phyloP scores from a whole-genome alignment of 1,140 invertebrate species.

The Ganaspis sp. region DNA sequence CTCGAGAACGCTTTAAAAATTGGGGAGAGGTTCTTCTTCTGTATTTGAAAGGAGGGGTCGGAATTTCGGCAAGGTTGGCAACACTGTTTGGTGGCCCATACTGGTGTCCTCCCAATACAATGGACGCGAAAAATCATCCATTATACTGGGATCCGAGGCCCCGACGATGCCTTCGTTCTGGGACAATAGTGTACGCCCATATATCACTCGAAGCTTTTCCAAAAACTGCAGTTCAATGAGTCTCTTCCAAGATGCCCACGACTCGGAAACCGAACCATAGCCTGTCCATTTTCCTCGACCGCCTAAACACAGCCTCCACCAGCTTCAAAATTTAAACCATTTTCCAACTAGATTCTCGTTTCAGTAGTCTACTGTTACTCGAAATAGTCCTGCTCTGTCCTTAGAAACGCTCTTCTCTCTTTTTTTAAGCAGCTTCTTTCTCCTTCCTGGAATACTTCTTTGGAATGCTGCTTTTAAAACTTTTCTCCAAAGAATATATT shows the following conservation, averaged over 20 bases:
- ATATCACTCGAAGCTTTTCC: constrained; percentile 73
- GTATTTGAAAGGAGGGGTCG: constrained; percentile 46
- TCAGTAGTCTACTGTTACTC: constrained; percentile 16
- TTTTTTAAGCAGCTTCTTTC: constrained; percentile 28
- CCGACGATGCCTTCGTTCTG: constrained; percentile 43
- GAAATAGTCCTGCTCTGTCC: constrained; percentile 32
- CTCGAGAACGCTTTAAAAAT: constrained; percentile 53
- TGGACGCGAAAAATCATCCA: constrained; percentile 75
- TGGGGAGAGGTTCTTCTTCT: constrained; percentile 31
- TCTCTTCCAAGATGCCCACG: constrained; percentile 49
- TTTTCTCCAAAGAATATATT: not conserved
- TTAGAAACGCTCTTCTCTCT: constrained; percentile 41
- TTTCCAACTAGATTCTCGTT: constrained; percentile 60
- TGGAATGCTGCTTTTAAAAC: not conserved
- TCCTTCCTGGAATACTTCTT: constrained; percentile 37
- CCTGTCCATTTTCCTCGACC: constrained; percentile 36
- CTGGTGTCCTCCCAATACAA: constrained; percentile 66
- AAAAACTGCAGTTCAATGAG: constrained; percentile 70
- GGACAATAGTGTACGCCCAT: constrained; percentile 73
- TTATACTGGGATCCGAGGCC: constrained; percentile 67
- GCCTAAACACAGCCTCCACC: constrained; percentile 40
- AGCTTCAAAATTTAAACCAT: constrained; percentile 38
- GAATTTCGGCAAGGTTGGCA: constrained; percentile 59
- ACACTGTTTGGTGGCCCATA: constrained; percentile 66
- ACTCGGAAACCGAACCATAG: constrained; percentile 12